Percentiles rank a stretch among this genome's conserved stretches.
These are phyloP conservation scores for Nicator chloris DNA, from an alignment of 2,113 vertebrate genomes.

Conservation along the genomic window DNA sequence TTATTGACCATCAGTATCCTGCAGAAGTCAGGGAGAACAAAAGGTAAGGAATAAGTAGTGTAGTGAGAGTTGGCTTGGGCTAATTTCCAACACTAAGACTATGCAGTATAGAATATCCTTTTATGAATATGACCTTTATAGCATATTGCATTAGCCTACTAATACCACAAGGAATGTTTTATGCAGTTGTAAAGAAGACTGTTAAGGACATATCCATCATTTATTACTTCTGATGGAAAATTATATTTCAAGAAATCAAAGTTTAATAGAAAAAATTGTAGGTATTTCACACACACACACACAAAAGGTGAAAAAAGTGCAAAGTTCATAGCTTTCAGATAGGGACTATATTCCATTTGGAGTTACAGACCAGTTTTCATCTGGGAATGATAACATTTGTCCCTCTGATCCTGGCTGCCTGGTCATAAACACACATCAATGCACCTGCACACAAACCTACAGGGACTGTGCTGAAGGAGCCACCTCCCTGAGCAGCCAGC, in stretches of 20 bases:
- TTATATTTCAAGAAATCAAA: not conserved
- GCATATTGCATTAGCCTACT: not conserved
- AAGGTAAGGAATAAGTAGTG: not conserved
- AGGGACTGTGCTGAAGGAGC: not conserved
- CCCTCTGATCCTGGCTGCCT: not conserved
- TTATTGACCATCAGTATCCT: not conserved
- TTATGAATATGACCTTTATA: not conserved
- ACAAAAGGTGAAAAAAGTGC: not conserved
- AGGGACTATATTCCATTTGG: not conserved
- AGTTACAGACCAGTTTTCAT: not conserved
- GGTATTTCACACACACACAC: not conserved
- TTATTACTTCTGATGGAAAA: not conserved
- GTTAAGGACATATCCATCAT: not conserved
- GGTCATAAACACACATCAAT: not conserved
- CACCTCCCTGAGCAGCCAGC: not conserved
- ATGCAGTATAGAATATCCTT: not conserved
- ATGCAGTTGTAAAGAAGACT: not conserved
- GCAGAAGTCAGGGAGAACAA: not conserved
- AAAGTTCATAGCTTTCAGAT: not conserved
- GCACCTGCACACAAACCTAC: too few species aligned
- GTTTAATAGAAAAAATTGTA: not conserved
- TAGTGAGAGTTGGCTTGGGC: not conserved
- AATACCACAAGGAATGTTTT: not conserved
- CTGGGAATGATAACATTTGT: not conserved
- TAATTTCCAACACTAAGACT: not conserved